phyloP scores from a whole-genome alignment of 2,888 invertebrate genomes.

The Drosophila robusta region DNA sequence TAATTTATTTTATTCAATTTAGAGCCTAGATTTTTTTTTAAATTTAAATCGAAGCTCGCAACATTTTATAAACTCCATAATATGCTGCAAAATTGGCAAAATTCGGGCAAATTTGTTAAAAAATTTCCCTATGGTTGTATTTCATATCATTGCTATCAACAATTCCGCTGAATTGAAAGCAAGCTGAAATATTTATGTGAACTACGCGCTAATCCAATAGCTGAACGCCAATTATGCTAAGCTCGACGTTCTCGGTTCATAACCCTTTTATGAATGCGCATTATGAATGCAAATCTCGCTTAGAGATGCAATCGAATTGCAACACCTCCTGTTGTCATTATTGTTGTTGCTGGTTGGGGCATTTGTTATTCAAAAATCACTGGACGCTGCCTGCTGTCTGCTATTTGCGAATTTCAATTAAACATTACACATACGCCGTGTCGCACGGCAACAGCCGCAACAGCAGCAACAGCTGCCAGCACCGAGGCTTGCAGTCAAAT shows the following conservation, averaged over 20 bases:
- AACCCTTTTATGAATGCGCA: slow-evolving; percentile 54
- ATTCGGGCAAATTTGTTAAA: too few species aligned
- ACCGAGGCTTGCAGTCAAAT: slow-evolving; percentile 51
- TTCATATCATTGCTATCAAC: not conserved
- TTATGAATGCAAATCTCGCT: slow-evolving; percentile 70
- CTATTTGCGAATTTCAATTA: slow-evolving; percentile 70
- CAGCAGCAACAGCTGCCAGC: slow-evolving; percentile 30
- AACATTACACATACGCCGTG: slow-evolving; percentile 59
- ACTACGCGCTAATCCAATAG: slow-evolving; percentile 25
- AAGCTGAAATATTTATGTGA: slow-evolving; percentile 44
- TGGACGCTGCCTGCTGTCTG: slow-evolving; percentile 27
- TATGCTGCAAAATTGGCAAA: too few species aligned
- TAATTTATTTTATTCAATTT: too few species aligned
- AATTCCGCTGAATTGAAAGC: slow-evolving; percentile 11
- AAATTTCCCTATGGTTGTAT: not conserved
- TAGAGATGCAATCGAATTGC: slow-evolving; percentile 61
- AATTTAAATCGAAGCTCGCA: too few species aligned
- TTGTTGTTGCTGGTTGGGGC: not conserved
- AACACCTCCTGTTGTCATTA: slow-evolving; percentile 52
- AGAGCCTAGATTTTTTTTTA: too few species aligned
- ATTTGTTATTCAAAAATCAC: slow-evolving; percentile 70
- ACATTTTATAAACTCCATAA: too few species aligned
- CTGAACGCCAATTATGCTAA: slow-evolving; percentile 45
- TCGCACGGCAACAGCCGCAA: slow-evolving; percentile 11
- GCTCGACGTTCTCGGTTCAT: slow-evolving; percentile 41